Evolutionary conservation across 2,888 invertebrate species (phyloP).

Genomic region (Myopa testacea): DNA sequence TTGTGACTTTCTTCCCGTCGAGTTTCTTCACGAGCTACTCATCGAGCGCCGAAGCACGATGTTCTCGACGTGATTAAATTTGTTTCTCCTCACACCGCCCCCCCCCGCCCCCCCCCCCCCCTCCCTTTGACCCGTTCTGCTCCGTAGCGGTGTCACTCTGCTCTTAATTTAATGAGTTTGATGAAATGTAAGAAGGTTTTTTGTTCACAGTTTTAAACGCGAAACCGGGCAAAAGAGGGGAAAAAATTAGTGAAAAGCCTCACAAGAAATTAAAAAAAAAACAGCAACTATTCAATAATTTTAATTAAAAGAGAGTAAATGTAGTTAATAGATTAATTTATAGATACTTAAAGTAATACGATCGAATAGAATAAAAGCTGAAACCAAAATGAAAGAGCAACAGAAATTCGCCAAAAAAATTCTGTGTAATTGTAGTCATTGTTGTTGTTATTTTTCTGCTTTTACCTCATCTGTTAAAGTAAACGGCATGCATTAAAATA

Average conservation of each 20-base stretch:
- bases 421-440: no score
- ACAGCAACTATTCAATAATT: not conserved
- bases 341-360: no score
- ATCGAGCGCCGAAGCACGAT: not conserved
- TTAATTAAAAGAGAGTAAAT: not conserved
- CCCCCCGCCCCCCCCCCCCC: not conserved
- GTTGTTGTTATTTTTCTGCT: no score
- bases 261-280: not conserved
- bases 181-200: conserved; percentile 36
- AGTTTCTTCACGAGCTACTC: not conserved
- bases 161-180: conserved; percentile 59
- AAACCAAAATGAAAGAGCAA: no score
- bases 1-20: conserved; percentile 4
- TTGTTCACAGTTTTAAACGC: not conserved
- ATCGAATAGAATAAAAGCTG: not conserved
- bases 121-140: no score
- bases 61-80: conserved; percentile 1
- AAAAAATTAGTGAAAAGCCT: not conserved
- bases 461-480: no score
- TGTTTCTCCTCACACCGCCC: not conserved
- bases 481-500: no score
- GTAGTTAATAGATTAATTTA: not conserved
- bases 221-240: not conserved
- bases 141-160: conserved; percentile 35
- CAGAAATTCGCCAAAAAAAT: no score